Base-by-base conservation (phyloP, 2,888 invertebrate species). In the Chirona hameri region DNA sequence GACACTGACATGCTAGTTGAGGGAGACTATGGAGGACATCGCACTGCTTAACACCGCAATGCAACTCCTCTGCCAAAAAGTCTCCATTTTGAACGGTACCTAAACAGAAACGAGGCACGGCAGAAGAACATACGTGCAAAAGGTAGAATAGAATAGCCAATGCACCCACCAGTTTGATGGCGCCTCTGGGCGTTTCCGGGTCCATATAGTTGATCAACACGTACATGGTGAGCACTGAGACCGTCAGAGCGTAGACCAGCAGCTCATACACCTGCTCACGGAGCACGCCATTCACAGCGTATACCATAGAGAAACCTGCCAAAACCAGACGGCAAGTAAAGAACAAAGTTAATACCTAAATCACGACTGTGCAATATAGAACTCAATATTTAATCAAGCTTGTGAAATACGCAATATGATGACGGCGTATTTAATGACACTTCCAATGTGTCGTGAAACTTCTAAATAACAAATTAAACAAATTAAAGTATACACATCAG, bases 221-320 rank as follows among this genome's bases (percentile, higher is more conserved):
- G 72, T 72, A 72, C 18, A 31, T 14, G 18, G 31, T 31, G 29
- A 72, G 72, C 29, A 72, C 72, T 3, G 7, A 14, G 31, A 31
- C 72, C 29, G 72, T 18, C 18, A 31, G 18, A 15, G 72, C 72
- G 31, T 72, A 72, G 3, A 18, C 72, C 72, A 72, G 72, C 29
- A 72, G 72, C 31, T 72, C 72, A 29, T 72, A 72, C 31, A 72
- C 29, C 72, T 72, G 72, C 31, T 72, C 72, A 21, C 72, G 72
- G 4, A 72, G 72, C n/a, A 72, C 72, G 21, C 72, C 72, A 10
- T 72, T 72, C 29, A 72, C 29, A 14, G 72, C 29, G 72, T 72
- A 72, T 5, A 72, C 18, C 72, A 72, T 2, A 2, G 72, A 29
- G n/a, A 72, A 72, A 5, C 72, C 72, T 72, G 72, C 31, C n/a